Percentiles rank a stretch among this genome's conserved stretches.
Conservation (phyloP, 2,888 invertebrate species). For the Choristoneura rosaceana region DNA sequence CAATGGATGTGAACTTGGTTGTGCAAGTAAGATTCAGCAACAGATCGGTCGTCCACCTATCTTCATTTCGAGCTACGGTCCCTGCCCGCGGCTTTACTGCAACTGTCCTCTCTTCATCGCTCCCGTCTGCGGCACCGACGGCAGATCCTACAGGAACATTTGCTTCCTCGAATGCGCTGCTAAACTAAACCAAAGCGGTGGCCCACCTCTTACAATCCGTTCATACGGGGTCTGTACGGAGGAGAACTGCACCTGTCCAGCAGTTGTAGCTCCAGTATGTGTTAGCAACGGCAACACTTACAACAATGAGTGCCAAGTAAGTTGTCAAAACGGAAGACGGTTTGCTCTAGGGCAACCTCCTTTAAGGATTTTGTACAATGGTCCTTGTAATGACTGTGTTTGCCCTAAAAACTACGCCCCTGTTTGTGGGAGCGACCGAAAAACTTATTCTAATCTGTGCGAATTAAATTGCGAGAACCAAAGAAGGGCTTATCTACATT, state of each 20-base stretch:
- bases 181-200: background rate
- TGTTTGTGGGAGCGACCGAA: constrained; percentile 3
- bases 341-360: background rate
- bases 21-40: constrained; percentile 22
- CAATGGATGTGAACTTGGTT: constrained; percentile 19
- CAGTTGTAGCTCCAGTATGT: constrained; percentile 9
- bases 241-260: constrained; percentile 13
- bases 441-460: background rate
- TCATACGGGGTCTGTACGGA: constrained; percentile 1
- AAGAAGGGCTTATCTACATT: background rate
- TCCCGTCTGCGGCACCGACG: constrained; percentile 28
- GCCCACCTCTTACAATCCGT: background rate
- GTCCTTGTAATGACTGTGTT: background rate
- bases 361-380: background rate
- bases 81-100: constrained; percentile 17
- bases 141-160: constrained; percentile 22
- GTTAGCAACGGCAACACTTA: constrained; percentile 31
- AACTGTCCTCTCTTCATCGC: constrained; percentile 24
- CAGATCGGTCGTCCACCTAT: constrained; percentile 19
- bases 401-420: background rate
- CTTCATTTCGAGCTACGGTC: constrained; percentile 22
- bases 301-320: background rate
- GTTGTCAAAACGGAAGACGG: background rate
- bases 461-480: constrained; percentile 1
- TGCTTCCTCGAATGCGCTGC: constrained; percentile 33